These are phyloP conservation scores for Diplogasteroides magnus DNA, from an alignment of 1,140 invertebrate genomes.

Conservation along the genomic window DNA sequence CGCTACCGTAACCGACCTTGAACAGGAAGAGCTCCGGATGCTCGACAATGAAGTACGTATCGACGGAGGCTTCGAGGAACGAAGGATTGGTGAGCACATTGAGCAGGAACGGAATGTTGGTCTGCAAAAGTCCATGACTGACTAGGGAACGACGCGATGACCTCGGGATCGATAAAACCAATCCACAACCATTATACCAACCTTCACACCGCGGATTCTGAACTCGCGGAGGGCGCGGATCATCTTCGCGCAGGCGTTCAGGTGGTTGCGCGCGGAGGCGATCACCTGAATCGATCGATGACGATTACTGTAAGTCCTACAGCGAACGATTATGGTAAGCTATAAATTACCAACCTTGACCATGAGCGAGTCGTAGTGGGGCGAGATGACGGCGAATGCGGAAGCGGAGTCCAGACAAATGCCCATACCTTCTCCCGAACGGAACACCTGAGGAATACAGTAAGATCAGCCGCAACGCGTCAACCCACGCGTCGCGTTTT, in stretches of 20 bases:
- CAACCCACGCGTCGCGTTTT: too few relatives aligned
- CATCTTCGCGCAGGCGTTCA: constrained; percentile 89
- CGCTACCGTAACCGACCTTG: constrained; percentile 46
- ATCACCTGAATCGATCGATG: constrained; percentile 97
- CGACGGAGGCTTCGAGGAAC: constrained; percentile 85
- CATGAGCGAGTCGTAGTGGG: constrained; percentile 94
- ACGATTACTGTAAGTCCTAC: too few relatives aligned
- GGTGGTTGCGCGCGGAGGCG: constrained; percentile 81
- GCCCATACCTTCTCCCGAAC: constrained; percentile 97
- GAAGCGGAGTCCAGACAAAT: constrained; percentile 93
- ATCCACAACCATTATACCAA: too few relatives aligned
- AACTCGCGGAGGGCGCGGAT: constrained; percentile 89
- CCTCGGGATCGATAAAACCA: too few relatives aligned
- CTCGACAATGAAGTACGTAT: constrained; percentile 98
- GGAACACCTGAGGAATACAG: too few relatives aligned
- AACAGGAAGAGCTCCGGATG: constrained; percentile 93
- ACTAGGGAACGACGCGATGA: too few relatives aligned
- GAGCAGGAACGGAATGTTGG: constrained; percentile 95
- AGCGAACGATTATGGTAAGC: too few relatives aligned
- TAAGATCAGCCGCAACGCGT: too few relatives aligned
- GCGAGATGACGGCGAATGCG: constrained; percentile 90
- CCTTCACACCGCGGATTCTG: constrained; percentile 92
- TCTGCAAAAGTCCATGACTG: constrained; percentile 61
- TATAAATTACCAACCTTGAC: too few relatives aligned
- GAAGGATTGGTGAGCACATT: constrained; percentile 96